Evolutionary conservation across 1,140 invertebrate genomes (phyloP).

Genomic region (Rhyzopertha dominica): DNA sequence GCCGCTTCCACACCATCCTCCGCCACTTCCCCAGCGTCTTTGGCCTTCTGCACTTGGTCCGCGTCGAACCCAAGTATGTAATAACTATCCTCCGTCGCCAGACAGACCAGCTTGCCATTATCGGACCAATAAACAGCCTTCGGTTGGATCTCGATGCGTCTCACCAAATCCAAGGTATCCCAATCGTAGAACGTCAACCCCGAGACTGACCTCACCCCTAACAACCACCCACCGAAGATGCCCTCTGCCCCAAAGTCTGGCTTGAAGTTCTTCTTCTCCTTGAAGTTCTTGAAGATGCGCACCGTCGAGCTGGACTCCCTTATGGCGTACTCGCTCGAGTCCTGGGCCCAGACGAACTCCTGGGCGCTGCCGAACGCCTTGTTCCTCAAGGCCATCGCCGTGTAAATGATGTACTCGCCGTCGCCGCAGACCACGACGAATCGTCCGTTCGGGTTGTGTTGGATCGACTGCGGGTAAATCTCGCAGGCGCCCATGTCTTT

Average conservation of each 20-base stretch:
- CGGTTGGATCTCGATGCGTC: constrained; percentile 94
- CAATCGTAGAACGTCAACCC: constrained; percentile 96
- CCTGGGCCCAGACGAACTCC: constrained; percentile 98
- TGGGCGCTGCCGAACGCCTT: constrained; percentile 98
- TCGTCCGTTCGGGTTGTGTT: constrained; percentile 97
- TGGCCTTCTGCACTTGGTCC: constrained; percentile 65
- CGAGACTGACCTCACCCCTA: constrained; percentile 90
- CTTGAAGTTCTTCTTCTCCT: constrained; percentile 92
- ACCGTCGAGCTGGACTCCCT: constrained; percentile 86
- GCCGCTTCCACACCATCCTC: constrained; percentile 97
- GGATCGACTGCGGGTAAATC: constrained; percentile 98
- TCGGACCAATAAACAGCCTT: constrained; percentile 97
- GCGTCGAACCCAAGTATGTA: constrained; percentile 90
- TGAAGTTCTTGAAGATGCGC: constrained; percentile 98
- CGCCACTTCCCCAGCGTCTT: constrained; percentile 71
- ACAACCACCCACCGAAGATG: constrained; percentile 92
- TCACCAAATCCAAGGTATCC: constrained; percentile 87
- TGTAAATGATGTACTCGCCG: constrained; percentile 99
- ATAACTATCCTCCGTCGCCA: constrained; percentile 94
- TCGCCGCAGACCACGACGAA: constrained; percentile 99
- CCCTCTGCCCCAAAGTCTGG: constrained; percentile 96
- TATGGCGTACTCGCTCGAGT: constrained; percentile 93
- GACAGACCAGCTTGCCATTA: constrained; percentile 87
- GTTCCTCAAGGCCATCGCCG: constrained; percentile 96
- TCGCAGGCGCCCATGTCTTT: constrained; percentile 99